Evolutionary conservation across 1,140 invertebrate species (phyloP).

Genomic region (Tachypleus tridentatus): DNA sequence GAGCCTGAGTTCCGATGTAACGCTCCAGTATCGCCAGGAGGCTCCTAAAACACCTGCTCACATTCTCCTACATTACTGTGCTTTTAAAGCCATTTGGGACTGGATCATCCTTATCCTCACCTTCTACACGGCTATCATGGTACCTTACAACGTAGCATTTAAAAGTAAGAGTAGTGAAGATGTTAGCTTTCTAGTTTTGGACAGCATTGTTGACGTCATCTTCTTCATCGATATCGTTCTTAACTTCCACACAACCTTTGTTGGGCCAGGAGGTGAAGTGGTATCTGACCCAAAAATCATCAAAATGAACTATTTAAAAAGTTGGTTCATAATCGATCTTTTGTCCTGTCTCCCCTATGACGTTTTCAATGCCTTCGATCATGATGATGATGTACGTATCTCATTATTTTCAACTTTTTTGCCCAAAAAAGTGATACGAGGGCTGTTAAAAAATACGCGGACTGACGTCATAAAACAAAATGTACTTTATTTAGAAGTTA

Average conservation of each 20-base stretch:
- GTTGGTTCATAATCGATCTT: constrained; percentile 99
- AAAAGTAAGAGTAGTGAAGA: constrained; percentile 99
- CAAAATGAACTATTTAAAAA: constrained; percentile 96
- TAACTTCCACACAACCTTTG: constrained; percentile 99
- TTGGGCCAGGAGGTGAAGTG: constrained; percentile 93
- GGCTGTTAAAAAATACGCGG: too few relatives aligned
- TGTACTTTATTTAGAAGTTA: too few relatives aligned
- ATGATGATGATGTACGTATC: constrained; percentile 87
- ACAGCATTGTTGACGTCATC: constrained; percentile 98
- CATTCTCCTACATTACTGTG: constrained; percentile 94
- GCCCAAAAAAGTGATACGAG: too few relatives aligned
- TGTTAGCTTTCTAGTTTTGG: constrained; percentile 88
- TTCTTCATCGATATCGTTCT: constrained; percentile 99
- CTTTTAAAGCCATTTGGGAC: constrained; percentile 95
- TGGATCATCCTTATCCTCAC: constrained; percentile 99
- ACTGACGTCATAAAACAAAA: too few relatives aligned
- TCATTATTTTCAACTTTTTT: constrained; percentile 19
- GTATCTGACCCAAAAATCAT: constrained; percentile 96
- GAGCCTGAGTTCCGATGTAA: constrained; percentile 88
- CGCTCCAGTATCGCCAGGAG: constrained; percentile 99
- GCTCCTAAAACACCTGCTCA: constrained; percentile 98
- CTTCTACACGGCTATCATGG: constrained; percentile 99
- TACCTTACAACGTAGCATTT: constrained; percentile 99
- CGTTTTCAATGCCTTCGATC: constrained; percentile 99
- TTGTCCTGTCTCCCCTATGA: constrained; percentile 99